A percentile compares a stretch with the other conserved stretches of the same genome.
Evolutionary conservation across 2,797 vertebrate species (phyloP).

Genomic region (Dendrocincla tyrannina): DNA sequence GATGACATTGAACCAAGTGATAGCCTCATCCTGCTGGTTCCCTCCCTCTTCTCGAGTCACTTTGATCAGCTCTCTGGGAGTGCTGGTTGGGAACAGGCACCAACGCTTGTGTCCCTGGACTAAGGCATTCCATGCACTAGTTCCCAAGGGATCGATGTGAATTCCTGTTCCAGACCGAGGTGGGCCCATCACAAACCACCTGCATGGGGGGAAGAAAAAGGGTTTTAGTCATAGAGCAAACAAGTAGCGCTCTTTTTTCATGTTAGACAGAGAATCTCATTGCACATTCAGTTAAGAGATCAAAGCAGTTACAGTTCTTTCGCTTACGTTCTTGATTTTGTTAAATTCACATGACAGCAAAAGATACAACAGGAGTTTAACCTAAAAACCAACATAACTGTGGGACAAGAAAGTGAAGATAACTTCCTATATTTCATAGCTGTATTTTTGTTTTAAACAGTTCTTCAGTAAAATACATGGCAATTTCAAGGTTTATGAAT

Average conservation of each 20-base stretch:
- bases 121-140: slow-evolving; percentile 96
- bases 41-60: slow-evolving; percentile 92
- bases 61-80: slow-evolving; percentile 95
- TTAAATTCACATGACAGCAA: neutral
- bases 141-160: slow-evolving; percentile 96
- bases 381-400: neutral
- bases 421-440: neutral
- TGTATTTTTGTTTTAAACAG: neutral
- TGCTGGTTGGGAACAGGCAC: slow-evolving; percentile 97
- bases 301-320: neutral
- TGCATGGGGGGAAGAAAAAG: slow-evolving; percentile 35
- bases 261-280: neutral
- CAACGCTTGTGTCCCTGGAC: slow-evolving; percentile 97
- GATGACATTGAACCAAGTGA: slow-evolving; percentile 95
- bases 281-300: neutral
- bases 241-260: neutral
- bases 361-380: neutral
- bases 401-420: neutral
- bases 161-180: slow-evolving; percentile 95
- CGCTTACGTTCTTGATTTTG: neutral
- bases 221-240: neutral
- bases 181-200: slow-evolving; percentile 99
- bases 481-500: neutral
- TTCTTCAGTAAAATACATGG: neutral
- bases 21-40: slow-evolving; percentile 97